A percentile compares a stretch with the other conserved stretches of the same genome.
Evolutionary conservation across 2,113 vertebrate genomes (phyloP).

Genomic region (Cathartes aura): DNA sequence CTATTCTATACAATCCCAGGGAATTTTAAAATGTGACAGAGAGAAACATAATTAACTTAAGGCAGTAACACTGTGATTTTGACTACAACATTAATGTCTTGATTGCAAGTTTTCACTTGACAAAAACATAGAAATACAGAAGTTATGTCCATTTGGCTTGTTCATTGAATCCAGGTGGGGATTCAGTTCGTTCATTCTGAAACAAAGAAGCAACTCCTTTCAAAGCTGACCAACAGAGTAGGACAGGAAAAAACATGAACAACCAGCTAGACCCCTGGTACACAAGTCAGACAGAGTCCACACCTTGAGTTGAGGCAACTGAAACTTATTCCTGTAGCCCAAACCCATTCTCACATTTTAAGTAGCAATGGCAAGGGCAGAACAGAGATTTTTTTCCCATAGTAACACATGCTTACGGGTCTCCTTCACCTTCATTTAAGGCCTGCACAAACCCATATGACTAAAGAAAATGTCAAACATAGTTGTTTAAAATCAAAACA

Average conservation of each 20-base stretch:
- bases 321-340: background rate
- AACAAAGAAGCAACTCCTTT: background rate
- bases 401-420: background rate
- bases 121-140: background rate
- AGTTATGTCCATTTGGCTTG: background rate
- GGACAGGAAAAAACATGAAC: background rate
- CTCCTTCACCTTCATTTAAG: background rate
- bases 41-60: background rate
- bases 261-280: background rate
- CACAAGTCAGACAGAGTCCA: background rate
- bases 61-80: background rate
- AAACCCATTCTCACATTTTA: background rate
- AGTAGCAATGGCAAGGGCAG: background rate
- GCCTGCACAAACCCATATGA: background rate
- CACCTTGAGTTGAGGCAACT: background rate
- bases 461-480: background rate
- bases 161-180: background rate
- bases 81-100: background rate
- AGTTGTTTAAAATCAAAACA: background rate
- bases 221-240: background rate
- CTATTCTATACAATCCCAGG: background rate
- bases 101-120: background rate
- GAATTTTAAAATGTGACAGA: background rate
- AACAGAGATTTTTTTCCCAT: background rate
- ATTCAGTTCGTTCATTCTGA: background rate